Evolutionary conservation across 2,797 vertebrate species (phyloP).

Genomic region (Mormyrus hasselquistii): DNA sequence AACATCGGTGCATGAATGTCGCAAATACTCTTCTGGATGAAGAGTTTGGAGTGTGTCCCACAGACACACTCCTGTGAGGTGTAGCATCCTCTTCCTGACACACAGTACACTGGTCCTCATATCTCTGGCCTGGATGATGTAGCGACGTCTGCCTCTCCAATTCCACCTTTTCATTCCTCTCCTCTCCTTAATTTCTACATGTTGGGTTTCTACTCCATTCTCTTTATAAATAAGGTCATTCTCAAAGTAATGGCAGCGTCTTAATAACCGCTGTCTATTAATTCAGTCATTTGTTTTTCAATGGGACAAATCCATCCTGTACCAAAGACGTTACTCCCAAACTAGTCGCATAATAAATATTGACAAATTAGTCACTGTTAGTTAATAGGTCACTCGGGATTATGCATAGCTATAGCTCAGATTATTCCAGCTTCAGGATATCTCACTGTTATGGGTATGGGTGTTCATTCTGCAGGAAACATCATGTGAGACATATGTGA

Average conservation of each 20-base stretch:
- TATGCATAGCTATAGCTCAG: neutral
- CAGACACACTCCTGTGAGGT: neutral
- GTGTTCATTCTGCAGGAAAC: neutral
- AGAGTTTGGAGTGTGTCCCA: neutral
- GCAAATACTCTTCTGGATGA: neutral
- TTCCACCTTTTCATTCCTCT: neutral
- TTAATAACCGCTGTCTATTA: neutral
- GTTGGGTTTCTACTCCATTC: neutral
- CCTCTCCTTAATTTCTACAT: neutral
- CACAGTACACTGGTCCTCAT: neutral
- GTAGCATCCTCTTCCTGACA: neutral
- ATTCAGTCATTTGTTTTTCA: neutral
- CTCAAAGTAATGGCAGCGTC: neutral
- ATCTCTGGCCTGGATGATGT: neutral
- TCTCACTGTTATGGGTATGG: neutral
- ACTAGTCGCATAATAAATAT: neutral
- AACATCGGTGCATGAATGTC: neutral
- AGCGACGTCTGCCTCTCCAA: neutral
- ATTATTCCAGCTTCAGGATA: neutral
- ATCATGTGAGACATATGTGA: neutral
- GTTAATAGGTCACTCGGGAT: neutral
- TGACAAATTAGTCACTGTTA: neutral
- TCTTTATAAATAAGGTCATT: conserved; percentile 5
- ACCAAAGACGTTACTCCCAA: neutral
- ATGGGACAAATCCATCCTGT: neutral